Percentiles rank a stretch among this genome's conserved stretches.
These are phyloP conservation scores for Sturnus vulgaris DNA, from an alignment of 2,113 vertebrate species.

Conservation along the genomic window DNA sequence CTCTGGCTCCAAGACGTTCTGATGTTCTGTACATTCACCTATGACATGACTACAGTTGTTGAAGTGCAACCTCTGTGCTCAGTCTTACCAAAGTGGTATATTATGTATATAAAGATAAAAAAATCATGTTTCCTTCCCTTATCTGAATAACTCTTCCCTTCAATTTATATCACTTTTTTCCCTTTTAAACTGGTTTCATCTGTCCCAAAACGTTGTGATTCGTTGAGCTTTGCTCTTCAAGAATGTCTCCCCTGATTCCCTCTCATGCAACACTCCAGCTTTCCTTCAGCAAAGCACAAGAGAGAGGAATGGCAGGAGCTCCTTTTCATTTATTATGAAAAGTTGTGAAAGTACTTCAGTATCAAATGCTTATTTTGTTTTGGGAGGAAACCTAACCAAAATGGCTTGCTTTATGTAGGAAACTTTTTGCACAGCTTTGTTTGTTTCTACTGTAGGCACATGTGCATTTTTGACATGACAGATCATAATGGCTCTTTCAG, in stretches of 20 bases:
- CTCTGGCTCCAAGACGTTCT: not conserved
- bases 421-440: slow-evolving; percentile 36
- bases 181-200: not conserved
- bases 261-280: not conserved
- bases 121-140: not conserved
- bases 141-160: not conserved
- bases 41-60: not conserved
- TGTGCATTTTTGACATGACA: slow-evolving; percentile 56
- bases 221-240: not conserved
- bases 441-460: slow-evolving; percentile 22
- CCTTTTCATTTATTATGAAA: not conserved
- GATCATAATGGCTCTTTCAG: slow-evolving; percentile 72
- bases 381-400: not conserved
- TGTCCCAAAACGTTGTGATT: not conserved
- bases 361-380: not conserved
- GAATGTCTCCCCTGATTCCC: not conserved
- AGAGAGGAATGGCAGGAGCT: not conserved
- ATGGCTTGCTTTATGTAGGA: not conserved
- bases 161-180: not conserved
- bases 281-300: not conserved
- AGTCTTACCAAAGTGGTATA: not conserved
- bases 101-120: not conserved
- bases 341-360: not conserved
- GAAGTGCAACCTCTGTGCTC: not conserved
- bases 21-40: not conserved